Evolutionary conservation across 2,113 vertebrate genomes (phyloP).

Genomic region (Tyrannus savana): DNA sequence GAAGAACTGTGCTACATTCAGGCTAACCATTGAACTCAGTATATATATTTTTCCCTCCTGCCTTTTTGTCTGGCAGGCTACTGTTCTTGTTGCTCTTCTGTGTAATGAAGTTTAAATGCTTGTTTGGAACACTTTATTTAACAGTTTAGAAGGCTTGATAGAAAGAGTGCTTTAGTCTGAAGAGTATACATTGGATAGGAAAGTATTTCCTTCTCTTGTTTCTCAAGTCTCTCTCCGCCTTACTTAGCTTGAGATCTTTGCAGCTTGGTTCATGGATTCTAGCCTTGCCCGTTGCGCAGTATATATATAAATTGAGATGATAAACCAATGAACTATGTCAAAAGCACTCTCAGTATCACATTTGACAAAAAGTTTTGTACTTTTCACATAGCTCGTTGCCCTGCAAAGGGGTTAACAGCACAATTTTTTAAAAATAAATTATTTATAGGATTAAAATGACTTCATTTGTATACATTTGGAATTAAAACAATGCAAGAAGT

Average conservation of each 20-base stretch:
- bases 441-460: conserved; percentile 88
- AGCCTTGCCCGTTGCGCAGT: conserved; percentile 83
- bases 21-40: conserved; percentile 87
- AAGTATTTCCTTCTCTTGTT: conserved; percentile 83
- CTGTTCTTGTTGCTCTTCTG: conserved; percentile 87
- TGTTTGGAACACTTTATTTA: conserved; percentile 94
- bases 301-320: conserved; percentile 79
- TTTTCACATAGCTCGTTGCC: conserved; percentile 85
- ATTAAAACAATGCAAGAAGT: conserved; percentile 81
- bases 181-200: conserved; percentile 87
- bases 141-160: conserved; percentile 93
- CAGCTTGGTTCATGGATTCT: conserved; percentile 89
- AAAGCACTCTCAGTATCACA: conserved; percentile 84
- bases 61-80: conserved; percentile 83
- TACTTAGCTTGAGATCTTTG: conserved; percentile 88
- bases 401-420: conserved; percentile 84
- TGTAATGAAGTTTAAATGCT: conserved; percentile 89
- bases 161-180: conserved; percentile 91
- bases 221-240: conserved; percentile 84
- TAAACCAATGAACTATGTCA: conserved; percentile 82
- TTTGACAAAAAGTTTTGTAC: conserved; percentile 88
- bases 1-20: conserved; percentile 88
- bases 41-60: conserved; percentile 83
- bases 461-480: conserved; percentile 87
- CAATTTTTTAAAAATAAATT: conserved; percentile 87